Evolutionary conservation across 2,797 vertebrate species (phyloP), one percentile per base, ranked within the genome.

Genomic region (Psittacula derbiana): DNA sequence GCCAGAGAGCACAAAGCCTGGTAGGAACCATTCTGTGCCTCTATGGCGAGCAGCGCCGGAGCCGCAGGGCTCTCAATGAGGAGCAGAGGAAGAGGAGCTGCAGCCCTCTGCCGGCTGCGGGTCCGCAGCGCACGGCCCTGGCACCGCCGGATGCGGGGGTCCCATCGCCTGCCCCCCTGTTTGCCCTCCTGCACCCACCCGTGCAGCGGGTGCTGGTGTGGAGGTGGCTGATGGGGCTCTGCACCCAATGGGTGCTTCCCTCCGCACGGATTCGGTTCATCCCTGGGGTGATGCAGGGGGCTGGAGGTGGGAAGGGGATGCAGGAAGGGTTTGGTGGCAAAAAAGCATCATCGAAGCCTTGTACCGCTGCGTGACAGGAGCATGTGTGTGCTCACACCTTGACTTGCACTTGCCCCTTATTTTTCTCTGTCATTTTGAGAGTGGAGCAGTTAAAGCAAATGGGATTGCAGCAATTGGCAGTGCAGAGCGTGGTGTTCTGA

Each of bases 81-180:
- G 71, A 3, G 2, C 27, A 0, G 58, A 78, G 92, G 80, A 73
- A 93, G 65, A 90, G 96, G 76, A 91, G 88, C 93, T 87, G 70
- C 86, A 87, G 92, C 93, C 90, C 94, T 93, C 90, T 96, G 69
- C 82, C 52, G 24, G 90, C 91, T 65, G 43, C 1, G 10, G 52
- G 24, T 13, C 76, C 5, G 16, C 33, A 30, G 88, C 92, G 66
- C 80, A 36, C 4, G 3, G 43, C 79, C 76, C 16, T 11, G 55
- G 55, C 14, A 3, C n/a, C 1, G 23, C n/a, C n/a, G 55, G n/a
- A 16, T 11, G n/a, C 6, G 21, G 55, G 55, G n/a, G n/a, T 58
- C n/a, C 73, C 30, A 12, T 31, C 1, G 0, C 12, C 43, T 41
- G 18, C 78, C 8, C 62, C 49, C 57, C 41, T 3, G 0, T 23